Evolutionary conservation across 1,140 invertebrate species (phyloP), one percentile per base, ranked within the genome.

Genomic region (Solenopsis fugax): DNA sequence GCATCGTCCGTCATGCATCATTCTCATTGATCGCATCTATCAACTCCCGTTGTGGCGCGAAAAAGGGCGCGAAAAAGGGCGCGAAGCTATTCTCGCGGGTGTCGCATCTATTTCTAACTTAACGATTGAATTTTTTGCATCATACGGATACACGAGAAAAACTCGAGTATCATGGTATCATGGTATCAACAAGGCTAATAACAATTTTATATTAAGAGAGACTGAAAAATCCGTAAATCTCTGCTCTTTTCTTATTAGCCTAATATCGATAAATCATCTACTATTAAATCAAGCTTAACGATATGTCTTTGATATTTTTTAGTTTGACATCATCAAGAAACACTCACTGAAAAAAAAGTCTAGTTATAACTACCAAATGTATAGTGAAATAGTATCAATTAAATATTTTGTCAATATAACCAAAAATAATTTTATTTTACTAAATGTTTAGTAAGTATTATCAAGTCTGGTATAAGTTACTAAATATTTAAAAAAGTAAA

Each of bases 1-100:
- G 29, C 86, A 64, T 62, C 82, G 81, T 72, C 78, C 84, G 76
- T 84, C 89, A 77, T 89, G 76, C 69, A 71, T 81, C 87, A 87
- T 87, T 82, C 80, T 87, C 64, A 82, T 88, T 64, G 72, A 78
- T 85, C 82, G 73, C 60, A 52, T 65, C 62, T 78, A 76, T 78
- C 82, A 76, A 65, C 45, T 56, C 24, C 58, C 45, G 13, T 50
- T 34, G 54, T 16, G n/a, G 9, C n/a, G 29, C 13, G 41, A 3
- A 41, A 50, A 60, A 73, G 45, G 56, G 41, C 48, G 29, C 13
- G 41, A 3, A 41, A 50, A 60, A 73, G 45, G 56, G 41, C 48
- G 29, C 7, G 34, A 34, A 48, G 34, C 54, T 84, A 48, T 75
- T 60, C 29, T 75, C 24, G 24, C 10, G 34, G 6, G 24, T 72